Percentiles rank a stretch among this genome's conserved stretches.
Evolutionary conservation across 2,113 vertebrate species (phyloP).

Genomic region (Tragelaphus scriptus): DNA sequence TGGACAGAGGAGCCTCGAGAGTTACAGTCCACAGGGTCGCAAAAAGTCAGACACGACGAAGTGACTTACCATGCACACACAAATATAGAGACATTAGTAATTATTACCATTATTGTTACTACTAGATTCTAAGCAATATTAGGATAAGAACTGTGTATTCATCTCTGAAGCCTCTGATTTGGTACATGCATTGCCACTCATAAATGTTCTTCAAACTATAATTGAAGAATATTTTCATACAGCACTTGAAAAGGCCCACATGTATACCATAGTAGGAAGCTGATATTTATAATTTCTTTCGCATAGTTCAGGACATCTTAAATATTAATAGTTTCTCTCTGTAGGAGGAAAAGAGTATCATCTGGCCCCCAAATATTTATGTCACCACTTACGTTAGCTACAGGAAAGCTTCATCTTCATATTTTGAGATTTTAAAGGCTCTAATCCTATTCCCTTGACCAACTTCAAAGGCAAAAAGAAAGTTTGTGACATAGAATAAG

Average conservation of each 20-base stretch:
- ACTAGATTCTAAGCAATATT: neutral
- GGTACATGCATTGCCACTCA: neutral
- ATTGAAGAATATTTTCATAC: neutral
- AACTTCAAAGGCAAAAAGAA: neutral
- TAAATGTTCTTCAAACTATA: neutral
- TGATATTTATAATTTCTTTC: neutral
- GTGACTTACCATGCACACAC: neutral
- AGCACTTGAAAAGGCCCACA: neutral
- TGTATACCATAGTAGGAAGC: neutral
- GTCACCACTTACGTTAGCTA: neutral
- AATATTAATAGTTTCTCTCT: neutral
- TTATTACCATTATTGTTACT: neutral
- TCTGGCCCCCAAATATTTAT: neutral
- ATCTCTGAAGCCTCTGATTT: neutral
- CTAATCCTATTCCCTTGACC: neutral
- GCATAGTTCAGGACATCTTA: neutral
- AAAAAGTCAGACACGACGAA: neutral
- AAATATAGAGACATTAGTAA: neutral
- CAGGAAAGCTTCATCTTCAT: neutral
- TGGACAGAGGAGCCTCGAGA: neutral
- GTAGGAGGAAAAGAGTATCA: neutral
- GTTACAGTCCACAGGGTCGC: neutral
- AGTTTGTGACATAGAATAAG: conserved; percentile 18
- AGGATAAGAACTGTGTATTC: neutral
- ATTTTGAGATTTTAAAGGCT: conserved; percentile 3